These are phyloP conservation scores for Panzeria rudis DNA, from an alignment of 2,888 invertebrate genomes.

Conservation along the genomic window DNA sequence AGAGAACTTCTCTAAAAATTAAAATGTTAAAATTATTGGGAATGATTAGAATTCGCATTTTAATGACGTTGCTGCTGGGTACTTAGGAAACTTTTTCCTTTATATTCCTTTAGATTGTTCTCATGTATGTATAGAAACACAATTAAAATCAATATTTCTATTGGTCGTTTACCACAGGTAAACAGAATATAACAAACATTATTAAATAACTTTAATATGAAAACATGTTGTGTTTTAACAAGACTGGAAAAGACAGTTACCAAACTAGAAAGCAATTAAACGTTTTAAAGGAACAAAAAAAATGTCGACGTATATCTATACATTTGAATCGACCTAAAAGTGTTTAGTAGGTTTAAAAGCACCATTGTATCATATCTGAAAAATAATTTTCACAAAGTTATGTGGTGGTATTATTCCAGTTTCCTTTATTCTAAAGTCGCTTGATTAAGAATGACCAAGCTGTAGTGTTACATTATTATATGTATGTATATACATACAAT, in stretches of 20 bases:
- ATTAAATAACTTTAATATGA: slow-evolving; percentile 8
- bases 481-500: no score
- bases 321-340: no score
- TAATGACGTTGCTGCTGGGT: background rate
- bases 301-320: background rate
- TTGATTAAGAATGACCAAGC: no score
- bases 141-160: slow-evolving; percentile 33
- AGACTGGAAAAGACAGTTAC: background rate
- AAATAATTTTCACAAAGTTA: no score
- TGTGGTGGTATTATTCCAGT: no score
- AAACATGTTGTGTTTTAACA: background rate
- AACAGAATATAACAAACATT: slow-evolving; percentile 34
- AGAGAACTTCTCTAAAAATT: no score
- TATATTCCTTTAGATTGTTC: background rate
- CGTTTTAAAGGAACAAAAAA: slow-evolving; percentile 3
- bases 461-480: no score
- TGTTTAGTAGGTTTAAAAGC: background rate
- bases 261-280: slow-evolving; percentile 13
- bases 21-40: no score
- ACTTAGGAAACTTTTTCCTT: background rate
- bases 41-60: no score
- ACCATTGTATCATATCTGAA: background rate
- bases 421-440: no score
- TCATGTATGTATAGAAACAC: background rate
- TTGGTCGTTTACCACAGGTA: slow-evolving; percentile 35